These are phyloP conservation scores for Drosophila mojavensis DNA, from an alignment of 1,140 invertebrate species.

Conservation along the genomic window DNA sequence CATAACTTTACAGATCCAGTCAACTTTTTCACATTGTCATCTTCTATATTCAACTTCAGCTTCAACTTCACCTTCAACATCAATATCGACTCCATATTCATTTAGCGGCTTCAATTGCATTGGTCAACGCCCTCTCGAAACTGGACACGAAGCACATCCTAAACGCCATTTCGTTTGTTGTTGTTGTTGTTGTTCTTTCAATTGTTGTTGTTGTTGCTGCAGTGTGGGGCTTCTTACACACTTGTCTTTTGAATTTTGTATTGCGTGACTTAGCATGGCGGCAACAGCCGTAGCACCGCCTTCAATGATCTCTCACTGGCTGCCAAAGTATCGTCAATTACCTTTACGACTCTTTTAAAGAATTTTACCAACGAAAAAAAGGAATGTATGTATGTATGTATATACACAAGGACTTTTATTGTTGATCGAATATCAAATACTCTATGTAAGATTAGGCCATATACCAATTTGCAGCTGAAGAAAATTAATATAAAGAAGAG, in stretches of 20 bases:
- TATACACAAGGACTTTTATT: background rate
- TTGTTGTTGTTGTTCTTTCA: conserved; percentile 32
- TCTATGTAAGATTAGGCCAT: no score
- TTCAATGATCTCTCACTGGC: conserved; percentile 60
- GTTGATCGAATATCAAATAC: background rate
- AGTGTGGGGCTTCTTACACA: conserved; percentile 51
- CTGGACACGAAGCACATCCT: conserved; percentile 29
- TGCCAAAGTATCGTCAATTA: conserved; percentile 65
- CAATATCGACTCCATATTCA: conserved; percentile 5
- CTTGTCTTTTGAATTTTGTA: conserved; percentile 25
- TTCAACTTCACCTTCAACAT: conserved; percentile 7
- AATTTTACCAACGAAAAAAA: conserved; percentile 3
- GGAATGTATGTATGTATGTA: background rate
- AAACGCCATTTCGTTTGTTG: conserved; percentile 45
- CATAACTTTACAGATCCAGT: conserved; percentile 5
- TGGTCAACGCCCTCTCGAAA: conserved; percentile 67
- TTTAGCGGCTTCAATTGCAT: conserved; percentile 57
- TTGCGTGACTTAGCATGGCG: conserved; percentile 63
- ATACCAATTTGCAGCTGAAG: no score
- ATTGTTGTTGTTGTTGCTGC: background rate
- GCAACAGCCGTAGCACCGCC: conserved; percentile 54
- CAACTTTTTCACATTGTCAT: conserved; percentile 36
- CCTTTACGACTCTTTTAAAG: conserved; percentile 61
- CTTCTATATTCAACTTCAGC: conserved; percentile 25
- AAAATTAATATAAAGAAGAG: no score